Base-by-base conservation (phyloP, 2,888 invertebrate species). In the Abscondita cerata region DNA sequence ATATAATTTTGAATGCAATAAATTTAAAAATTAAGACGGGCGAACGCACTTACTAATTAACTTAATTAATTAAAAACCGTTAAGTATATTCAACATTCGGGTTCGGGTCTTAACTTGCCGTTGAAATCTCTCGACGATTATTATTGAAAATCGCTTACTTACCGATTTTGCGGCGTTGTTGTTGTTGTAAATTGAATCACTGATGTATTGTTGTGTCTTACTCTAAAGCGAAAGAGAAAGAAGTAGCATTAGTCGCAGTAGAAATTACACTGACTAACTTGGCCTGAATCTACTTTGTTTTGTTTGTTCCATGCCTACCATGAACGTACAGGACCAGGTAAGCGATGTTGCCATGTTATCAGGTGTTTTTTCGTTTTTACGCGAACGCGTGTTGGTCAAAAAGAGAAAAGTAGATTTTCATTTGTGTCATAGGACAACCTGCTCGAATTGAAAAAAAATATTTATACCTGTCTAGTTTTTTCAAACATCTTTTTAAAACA, bases 231-330 rank as follows among this genome's bases (percentile, higher is more conserved):
- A 40, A 47, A 51, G 52, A 51, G 51, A 41, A 41, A 50, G 57
- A 18, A 20, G 57, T 58, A 36, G 46, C 38, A 52, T 19, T 53
- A 62, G 41, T 52, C 44, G 55, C 50, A 40, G 64, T 55, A 61
- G 25, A 52, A 54, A 44, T 56, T 54, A 55, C 67, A 77, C 77
- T 78, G 77, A 78, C 76, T 77, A 73, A 72, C 76, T 71, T 72
- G 74, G 75, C 70, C 78, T 78, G 76, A 79, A 77, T 77, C 75
- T 73, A 73, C 75, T 76, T 78, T 78, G 77, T 78, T 79, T 78
- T 75, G 76, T 78, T 78, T 75, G 76, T 78, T 79, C 74, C 78
- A 78, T 75, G 78, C 77, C 75, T 73, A 72, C 76, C 76, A 73
- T 71, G 50, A 56, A 56, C 41, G 51, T 16, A 16, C 64, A 67